These are phyloP conservation scores for Acronicta leporina DNA, from an alignment of 2,888 invertebrate species.

Conservation along the genomic window DNA sequence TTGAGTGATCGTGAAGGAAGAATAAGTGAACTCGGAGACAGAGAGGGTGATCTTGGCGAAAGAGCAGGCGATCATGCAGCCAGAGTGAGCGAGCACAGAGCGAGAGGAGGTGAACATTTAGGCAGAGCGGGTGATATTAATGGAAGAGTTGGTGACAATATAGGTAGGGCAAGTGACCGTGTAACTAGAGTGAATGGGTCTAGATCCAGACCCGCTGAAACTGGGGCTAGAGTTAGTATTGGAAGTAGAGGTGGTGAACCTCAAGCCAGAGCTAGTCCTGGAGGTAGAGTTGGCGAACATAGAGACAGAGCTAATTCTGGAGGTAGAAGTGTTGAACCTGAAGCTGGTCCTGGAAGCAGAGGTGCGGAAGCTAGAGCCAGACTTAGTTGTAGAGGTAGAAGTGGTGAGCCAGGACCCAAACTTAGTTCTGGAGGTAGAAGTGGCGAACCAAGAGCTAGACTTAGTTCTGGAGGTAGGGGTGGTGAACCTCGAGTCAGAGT, in stretches of 20 bases:
- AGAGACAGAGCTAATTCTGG: not conserved
- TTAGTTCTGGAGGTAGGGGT: not conserved
- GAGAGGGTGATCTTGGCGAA: not conserved
- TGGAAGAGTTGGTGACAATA: not conserved
- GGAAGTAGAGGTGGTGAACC: slow-evolving; percentile 3
- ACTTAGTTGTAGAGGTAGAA: slow-evolving; percentile 6
- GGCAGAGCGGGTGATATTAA: not conserved
- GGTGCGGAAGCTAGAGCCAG: slow-evolving; percentile 7
- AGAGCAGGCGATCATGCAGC: slow-evolving; percentile 14
- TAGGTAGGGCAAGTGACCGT: not conserved
- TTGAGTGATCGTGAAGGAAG: slow-evolving; percentile 4
- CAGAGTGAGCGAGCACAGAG: not conserved
- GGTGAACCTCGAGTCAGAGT: slow-evolving; percentile 2
- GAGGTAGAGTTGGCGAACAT: slow-evolving; percentile 7
- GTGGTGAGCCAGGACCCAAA: slow-evolving; percentile 1
- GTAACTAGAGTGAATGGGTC: not conserved
- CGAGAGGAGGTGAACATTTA: slow-evolving; percentile 2
- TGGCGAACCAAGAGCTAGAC: not conserved
- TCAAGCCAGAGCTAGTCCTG: slow-evolving; percentile 6
- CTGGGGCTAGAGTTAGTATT: not conserved
- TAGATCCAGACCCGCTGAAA: not conserved
- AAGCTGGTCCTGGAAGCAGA: not conserved
- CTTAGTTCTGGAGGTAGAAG: not conserved
- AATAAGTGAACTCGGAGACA: slow-evolving; percentile 2
- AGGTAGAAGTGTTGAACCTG: slow-evolving; percentile 2